phyloP scores from a whole-genome alignment of 2,888 invertebrate genomes.

The Sceliomorpha sp. region DNA sequence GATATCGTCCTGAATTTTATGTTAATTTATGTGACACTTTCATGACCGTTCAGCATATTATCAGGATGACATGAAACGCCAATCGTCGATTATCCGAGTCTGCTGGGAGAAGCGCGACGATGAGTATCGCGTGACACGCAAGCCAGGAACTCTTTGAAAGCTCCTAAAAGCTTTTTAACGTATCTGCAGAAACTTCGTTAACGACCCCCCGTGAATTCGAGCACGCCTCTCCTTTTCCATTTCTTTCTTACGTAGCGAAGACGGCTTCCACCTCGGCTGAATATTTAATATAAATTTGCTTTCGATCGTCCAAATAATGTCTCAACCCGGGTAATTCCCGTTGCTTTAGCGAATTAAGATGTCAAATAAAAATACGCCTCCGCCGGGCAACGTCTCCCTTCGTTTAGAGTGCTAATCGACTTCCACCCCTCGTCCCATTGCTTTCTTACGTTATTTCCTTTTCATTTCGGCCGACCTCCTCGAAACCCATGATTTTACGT shows the following conservation, averaged over 20 bases:
- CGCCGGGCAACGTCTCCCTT: conserved; percentile 4
- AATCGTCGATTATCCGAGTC: conserved; percentile 49
- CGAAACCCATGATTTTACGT: conserved; percentile 32
- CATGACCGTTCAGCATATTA: conserved; percentile 27
- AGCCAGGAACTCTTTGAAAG: conserved; percentile 63
- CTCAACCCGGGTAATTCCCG: conserved; percentile 44
- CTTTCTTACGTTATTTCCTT: conserved; percentile 45
- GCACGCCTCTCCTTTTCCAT: conserved; percentile 32
- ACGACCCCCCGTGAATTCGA: conserved; percentile 59
- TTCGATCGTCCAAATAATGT: conserved; percentile 51
- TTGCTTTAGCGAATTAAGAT: conserved; percentile 43
- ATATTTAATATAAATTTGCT: conserved; percentile 54
- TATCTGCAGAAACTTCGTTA: conserved; percentile 73
- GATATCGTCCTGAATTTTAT: conserved; percentile 8
- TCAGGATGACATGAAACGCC: conserved; percentile 45
- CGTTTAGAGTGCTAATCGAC: conserved; percentile 48
- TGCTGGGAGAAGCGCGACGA: conserved; percentile 41
- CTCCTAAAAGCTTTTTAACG: conserved; percentile 74
- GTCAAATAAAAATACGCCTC: conserved; percentile 50
- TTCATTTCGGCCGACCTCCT: conserved; percentile 46
- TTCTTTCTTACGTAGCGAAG: conserved; percentile 36
- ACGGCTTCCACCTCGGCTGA: conserved; percentile 27
- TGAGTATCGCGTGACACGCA: conserved; percentile 62
- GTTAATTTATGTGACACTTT: conserved; percentile 38
- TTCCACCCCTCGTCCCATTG: conserved; percentile 19